Percentiles rank a stretch among this genome's conserved stretches.
Conservation (phyloP, 2,797 vertebrate species). For the Megalops cyprinoides region DNA sequence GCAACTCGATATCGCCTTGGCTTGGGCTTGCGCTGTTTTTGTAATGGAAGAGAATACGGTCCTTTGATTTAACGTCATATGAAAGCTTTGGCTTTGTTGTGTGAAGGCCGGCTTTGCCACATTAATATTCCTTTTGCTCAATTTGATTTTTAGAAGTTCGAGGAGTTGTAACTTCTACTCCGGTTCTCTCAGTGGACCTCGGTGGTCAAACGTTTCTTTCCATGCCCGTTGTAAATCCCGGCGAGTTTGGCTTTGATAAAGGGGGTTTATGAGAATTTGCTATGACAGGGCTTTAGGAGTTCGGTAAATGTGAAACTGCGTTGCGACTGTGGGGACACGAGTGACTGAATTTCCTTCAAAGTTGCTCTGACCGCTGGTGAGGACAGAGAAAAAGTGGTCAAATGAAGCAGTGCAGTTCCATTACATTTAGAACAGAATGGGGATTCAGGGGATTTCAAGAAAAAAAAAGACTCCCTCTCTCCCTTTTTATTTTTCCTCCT, state of each 20-base stretch:
- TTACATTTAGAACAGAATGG: neutral
- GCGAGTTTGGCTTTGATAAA: neutral
- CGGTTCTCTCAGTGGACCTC: neutral
- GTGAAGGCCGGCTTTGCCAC: neutral
- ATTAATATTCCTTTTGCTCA: neutral
- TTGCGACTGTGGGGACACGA: neutral
- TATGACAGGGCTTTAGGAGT: neutral
- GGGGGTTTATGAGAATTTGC: neutral
- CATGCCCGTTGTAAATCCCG: too few relatives aligned
- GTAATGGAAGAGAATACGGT: constrained; percentile 37
- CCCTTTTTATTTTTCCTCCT: constrained; percentile 15
- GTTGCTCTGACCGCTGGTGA: neutral
- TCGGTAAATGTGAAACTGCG: neutral
- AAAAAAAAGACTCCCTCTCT: neutral
- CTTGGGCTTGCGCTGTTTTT: constrained; percentile 42
- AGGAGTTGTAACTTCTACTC: constrained; percentile 36
- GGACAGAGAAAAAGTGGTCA: too few relatives aligned
- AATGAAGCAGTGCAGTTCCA: neutral
- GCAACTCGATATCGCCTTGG: constrained; percentile 46
- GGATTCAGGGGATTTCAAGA: neutral
- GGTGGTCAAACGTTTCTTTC: neutral
- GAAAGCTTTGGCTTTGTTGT: neutral
- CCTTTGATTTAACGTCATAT: constrained; percentile 39
- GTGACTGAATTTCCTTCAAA: neutral
- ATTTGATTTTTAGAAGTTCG: constrained; percentile 23